These are phyloP conservation scores for Chloroceryle inda DNA, from an alignment of 2,797 vertebrate genomes.

Conservation along the genomic window DNA sequence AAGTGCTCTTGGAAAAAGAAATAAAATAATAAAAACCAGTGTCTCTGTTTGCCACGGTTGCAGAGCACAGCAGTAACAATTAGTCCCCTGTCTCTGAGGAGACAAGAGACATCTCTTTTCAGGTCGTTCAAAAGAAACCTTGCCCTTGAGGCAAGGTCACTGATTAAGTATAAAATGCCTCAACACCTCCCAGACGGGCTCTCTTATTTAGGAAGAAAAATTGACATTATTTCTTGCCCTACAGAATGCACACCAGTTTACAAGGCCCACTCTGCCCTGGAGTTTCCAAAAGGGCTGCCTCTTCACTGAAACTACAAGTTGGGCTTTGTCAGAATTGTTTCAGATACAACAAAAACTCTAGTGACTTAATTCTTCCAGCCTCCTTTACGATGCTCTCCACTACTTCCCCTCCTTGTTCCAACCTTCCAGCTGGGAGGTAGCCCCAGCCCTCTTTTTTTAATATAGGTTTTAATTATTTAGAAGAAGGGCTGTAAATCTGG, in stretches of 20 bases:
- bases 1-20: not conserved
- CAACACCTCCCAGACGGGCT: not conserved
- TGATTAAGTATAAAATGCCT: not conserved
- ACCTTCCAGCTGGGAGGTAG: constrained; percentile 57
- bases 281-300: not conserved
- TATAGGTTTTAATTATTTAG: constrained; percentile 68
- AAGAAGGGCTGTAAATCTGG: constrained; percentile 50
- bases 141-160: not conserved
- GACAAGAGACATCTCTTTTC: not conserved
- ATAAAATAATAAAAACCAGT: not conserved
- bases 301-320: not conserved
- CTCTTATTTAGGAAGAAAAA: not conserved
- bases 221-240: not conserved
- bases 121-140: not conserved
- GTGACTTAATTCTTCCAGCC: not conserved
- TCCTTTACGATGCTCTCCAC: not conserved
- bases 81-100: not conserved
- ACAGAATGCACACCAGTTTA: not conserved
- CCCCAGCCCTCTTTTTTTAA: constrained; percentile 35
- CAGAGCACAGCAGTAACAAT: not conserved
- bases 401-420: constrained; percentile 30
- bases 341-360: constrained; percentile 4
- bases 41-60: not conserved
- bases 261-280: not conserved
- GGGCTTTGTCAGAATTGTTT: not conserved